phyloP scores from a whole-genome alignment of 1,140 invertebrate species.

The roundworm (Caenorhabditis elegans) region WBcel235 BX284606.5:10596501-10597000 shows the following conservation, averaged over 20 bases:
- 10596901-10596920: too few relatives aligned
- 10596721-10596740: conserved; percentile 6
- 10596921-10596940: too few relatives aligned
- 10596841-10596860: not conserved
- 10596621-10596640: conserved; percentile 15
- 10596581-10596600: conserved; percentile 6
- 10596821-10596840: not conserved
- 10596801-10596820: too few relatives aligned
- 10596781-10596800: conserved; percentile 7
- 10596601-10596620: not conserved
- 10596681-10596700: conserved; percentile 26
- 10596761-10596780: not conserved
- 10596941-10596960: too few relatives aligned
- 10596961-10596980: too few relatives aligned
- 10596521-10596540: conserved; percentile 24
- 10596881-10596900: not conserved
- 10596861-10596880: not conserved
- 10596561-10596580: not conserved
- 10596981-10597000: too few relatives aligned
- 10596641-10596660: not conserved
- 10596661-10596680: not conserved
- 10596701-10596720: not conserved
- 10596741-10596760: conserved; percentile 17
- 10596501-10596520: not conserved
- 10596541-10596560: not conserved